These are phyloP conservation scores for Lophochroa leadbeateri DNA, from an alignment of 2,113 vertebrate species.

Conservation along the genomic window DNA sequence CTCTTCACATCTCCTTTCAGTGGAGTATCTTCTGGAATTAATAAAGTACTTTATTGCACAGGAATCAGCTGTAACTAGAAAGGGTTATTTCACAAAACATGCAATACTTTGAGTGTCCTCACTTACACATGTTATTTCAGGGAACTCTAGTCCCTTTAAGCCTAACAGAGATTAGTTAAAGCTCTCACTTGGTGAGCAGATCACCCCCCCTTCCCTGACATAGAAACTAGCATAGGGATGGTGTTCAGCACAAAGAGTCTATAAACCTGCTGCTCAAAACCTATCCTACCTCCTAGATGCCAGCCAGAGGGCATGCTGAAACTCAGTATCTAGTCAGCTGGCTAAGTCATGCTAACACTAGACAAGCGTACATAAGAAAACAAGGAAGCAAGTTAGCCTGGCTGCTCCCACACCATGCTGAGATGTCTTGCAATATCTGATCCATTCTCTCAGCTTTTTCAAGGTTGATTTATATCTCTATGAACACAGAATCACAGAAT, in stretches of 20 bases:
- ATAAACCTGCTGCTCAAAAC: background rate
- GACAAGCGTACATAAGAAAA: background rate
- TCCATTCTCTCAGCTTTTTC: background rate
- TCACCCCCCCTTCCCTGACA: background rate
- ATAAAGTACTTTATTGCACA: conserved; percentile 45
- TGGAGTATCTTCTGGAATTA: background rate
- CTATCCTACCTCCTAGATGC: background rate
- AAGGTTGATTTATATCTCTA: rapidly evolving
- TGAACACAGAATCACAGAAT: rapidly evolving
- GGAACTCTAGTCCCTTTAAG: background rate
- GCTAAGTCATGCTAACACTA: rapidly evolving
- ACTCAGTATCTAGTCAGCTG: background rate
- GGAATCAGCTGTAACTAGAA: conserved; percentile 26
- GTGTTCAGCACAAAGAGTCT: background rate
- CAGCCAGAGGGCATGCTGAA: background rate
- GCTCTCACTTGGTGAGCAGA: rapidly evolving
- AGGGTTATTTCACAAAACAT: background rate
- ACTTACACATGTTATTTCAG: rapidly evolving
- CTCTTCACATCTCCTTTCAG: background rate
- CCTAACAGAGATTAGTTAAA: background rate
- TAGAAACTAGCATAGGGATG: background rate
- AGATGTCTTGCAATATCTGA: background rate
- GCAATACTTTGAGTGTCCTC: background rate
- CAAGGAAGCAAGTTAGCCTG: background rate
- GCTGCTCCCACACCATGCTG: background rate